These are phyloP conservation scores for Bombylius major DNA, from an alignment of 2,888 invertebrate species.

Conservation along the genomic window DNA sequence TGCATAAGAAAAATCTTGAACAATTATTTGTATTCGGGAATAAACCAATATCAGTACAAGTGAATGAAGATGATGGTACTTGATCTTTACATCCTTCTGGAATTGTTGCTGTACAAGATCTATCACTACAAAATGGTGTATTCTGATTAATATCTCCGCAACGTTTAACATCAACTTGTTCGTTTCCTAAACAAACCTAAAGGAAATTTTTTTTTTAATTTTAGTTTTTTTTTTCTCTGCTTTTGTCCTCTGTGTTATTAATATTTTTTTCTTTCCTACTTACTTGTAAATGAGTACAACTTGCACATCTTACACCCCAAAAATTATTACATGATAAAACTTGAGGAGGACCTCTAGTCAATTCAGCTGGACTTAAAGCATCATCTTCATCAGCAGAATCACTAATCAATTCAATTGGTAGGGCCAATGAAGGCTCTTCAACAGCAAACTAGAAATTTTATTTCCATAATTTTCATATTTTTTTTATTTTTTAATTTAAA, in stretches of 20 bases:
- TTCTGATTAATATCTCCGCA: neutral
- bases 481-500: too few species aligned
- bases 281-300: neutral
- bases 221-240: neutral
- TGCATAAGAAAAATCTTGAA: slow-evolving; percentile 9
- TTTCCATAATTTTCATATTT: too few species aligned
- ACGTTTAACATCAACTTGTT: neutral
- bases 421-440: too few species aligned
- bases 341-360: too few species aligned
- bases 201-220: too few species aligned
- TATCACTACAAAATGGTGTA: neutral
- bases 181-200: neutral
- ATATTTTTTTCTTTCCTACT: too few species aligned
- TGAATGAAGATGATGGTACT: neutral
- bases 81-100: neutral
- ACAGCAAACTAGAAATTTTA: too few species aligned
- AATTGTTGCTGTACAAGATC: neutral
- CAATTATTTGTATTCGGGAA: slow-evolving; percentile 11
- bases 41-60: slow-evolving; percentile 8
- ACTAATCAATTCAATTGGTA: too few species aligned
- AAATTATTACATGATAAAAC: too few species aligned
- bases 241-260: neutral
- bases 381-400: too few species aligned
- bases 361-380: too few species aligned
- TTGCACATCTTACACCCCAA: neutral